Evolutionary conservation across 2,888 invertebrate species (phyloP).

Genomic region (Xanthia togata): DNA sequence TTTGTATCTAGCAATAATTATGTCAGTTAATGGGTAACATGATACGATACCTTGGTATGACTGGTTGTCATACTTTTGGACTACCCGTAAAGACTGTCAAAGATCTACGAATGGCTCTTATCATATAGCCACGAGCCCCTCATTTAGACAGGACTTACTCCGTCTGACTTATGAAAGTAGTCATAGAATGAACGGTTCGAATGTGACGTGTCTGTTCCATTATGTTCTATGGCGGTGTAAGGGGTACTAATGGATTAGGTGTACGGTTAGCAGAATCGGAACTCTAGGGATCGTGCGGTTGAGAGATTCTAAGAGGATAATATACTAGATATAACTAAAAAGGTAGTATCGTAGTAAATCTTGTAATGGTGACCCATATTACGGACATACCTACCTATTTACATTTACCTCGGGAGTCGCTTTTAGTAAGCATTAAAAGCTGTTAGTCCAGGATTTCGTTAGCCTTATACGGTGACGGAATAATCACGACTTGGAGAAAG

Average conservation of each 20-base stretch:
- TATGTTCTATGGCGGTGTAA: not conserved
- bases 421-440: not conserved
- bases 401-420: not conserved
- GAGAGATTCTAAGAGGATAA: not conserved
- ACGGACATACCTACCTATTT: no score
- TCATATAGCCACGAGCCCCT: not conserved
- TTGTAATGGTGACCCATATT: not conserved
- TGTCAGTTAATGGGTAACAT: not conserved
- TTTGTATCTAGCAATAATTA: no score
- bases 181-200: not conserved
- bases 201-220: slow-evolving; percentile 25
- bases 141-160: not conserved
- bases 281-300: slow-evolving; percentile 12
- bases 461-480: no score
- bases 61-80: not conserved
- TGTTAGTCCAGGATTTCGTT: not conserved
- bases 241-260: slow-evolving; percentile 24
- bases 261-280: not conserved
- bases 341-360: not conserved
- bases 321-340: not conserved
- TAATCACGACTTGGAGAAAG: no score
- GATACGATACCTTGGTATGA: not conserved
- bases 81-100: not conserved
- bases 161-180: not conserved
- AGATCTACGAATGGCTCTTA: not conserved